Base-by-base conservation (phyloP, 2,113 vertebrate genomes). In the Cyanoderma ruficeps region DNA sequence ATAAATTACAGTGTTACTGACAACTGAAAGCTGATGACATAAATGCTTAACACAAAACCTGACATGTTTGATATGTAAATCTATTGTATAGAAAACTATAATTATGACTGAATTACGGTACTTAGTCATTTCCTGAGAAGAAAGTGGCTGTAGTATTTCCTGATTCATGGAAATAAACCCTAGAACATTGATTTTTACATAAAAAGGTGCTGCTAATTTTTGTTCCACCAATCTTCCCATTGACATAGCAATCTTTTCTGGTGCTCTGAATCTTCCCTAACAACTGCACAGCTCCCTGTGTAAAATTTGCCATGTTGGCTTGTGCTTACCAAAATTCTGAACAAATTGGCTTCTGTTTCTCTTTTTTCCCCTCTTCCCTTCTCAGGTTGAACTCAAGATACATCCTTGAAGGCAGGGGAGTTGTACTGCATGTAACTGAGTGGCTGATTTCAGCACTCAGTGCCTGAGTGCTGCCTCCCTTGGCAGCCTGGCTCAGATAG, bases 181-280 rank as follows among this genome's bases (percentile, higher is more conserved):
- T 41, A 56, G 91, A 83, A 74, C 74, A 96, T 85, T 95, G 94
- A 90, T 97, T 97, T 97, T 94, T 95, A 59, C 94, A 85, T 96
- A 75, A 97, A 97, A 96, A 96, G 65, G 87, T 96, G 50, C 71
- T 87, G 71, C 95, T 96, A 60, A 92, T 97, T 97, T 97, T 94
- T 92, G 82, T 96, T 83, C 59, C 74, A 77, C 80, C 27, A 24
- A 65, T 96, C 71, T 92, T 94, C 44, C 20, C 76, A 89, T 90
- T n/a, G 81, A 74, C 75, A 76, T 39, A 75, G 70, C 10, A 0
- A 78, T 95, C 76, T 94, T 27, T 89, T 70, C 37, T 50, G 64
- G 28, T 78, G 89, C 82, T 90, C 70, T 85, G 83, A 95, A 55
- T 93, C 81, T 95, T 95, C 60, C 25, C 24, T 83, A 93, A 75